Conservation (phyloP, 2,797 vertebrate species). For the Poeciliopsis turneri region DNA sequence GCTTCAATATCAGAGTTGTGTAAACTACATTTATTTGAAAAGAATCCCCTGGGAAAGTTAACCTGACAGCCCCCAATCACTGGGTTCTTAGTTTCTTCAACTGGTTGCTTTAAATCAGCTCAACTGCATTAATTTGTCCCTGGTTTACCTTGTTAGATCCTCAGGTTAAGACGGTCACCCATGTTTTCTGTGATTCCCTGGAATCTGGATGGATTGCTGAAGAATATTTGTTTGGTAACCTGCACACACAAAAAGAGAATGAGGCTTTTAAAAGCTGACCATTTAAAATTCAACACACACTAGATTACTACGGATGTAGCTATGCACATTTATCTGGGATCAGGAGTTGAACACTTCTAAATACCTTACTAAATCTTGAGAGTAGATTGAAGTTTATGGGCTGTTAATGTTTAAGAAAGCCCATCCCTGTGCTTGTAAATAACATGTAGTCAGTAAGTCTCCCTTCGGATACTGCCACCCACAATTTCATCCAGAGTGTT, state of each 20-base stretch:
- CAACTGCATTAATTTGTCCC: neutral
- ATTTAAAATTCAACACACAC: neutral
- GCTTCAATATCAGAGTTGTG: neutral
- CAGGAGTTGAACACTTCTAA: neutral
- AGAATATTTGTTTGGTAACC: neutral
- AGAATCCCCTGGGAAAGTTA: neutral
- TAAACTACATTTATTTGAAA: neutral
- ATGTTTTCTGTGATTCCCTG: neutral
- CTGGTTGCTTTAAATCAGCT: neutral
- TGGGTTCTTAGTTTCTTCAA: neutral
- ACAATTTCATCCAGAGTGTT: neutral
- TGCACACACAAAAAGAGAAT: neutral
- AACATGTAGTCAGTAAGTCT: neutral
- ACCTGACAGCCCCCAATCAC: neutral
- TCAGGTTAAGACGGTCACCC: neutral
- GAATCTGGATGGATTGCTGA: neutral
- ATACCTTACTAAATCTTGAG: neutral
- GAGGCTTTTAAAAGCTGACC: neutral
- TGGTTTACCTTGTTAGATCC: neutral
- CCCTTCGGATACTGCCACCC: neutral
- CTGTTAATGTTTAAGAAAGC: neutral
- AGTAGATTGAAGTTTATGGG: neutral
- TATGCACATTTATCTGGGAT: neutral
- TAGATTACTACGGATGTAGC: neutral
- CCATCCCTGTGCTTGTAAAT: neutral